A percentile compares a stretch with the other conserved stretches of the same genome.
Conservation (phyloP, 2,888 invertebrate genomes). For the Temnothorax ravouxi region DNA sequence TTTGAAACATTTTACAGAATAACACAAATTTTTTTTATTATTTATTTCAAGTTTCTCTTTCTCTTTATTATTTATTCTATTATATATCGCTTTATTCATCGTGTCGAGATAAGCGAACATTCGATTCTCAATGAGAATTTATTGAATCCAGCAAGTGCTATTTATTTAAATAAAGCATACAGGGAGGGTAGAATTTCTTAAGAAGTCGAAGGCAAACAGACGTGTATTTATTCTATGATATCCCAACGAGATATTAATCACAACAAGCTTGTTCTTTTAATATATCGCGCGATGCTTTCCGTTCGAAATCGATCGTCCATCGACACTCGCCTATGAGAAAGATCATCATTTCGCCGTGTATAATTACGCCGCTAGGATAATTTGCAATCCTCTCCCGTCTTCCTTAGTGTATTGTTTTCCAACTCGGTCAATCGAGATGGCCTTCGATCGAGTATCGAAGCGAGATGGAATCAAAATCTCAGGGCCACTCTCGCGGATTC, state of each 20-base stretch:
- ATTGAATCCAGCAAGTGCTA: neutral
- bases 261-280: slow-evolving; percentile 39
- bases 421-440: slow-evolving; percentile 84
- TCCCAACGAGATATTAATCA: slow-evolving; percentile 27
- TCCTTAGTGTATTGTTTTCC: slow-evolving; percentile 79
- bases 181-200: neutral
- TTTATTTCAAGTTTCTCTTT: neutral
- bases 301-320: slow-evolving; percentile 43
- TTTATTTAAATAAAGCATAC: slow-evolving; percentile 20
- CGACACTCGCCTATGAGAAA: slow-evolving; percentile 68
- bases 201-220: neutral
- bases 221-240: slow-evolving; percentile 28
- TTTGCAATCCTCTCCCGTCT: slow-evolving; percentile 74
- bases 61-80: neutral
- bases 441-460: slow-evolving; percentile 83
- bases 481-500: slow-evolving; percentile 75
- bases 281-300: slow-evolving; percentile 56
- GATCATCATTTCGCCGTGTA: slow-evolving; percentile 77
- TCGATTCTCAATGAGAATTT: neutral
- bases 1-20: neutral
- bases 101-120: neutral
- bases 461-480: slow-evolving; percentile 83
- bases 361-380: slow-evolving; percentile 79
- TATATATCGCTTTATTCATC: neutral
- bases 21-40: neutral